Base-by-base conservation (phyloP, 1,140 invertebrate genomes). In the Papilio machaon region DNA sequence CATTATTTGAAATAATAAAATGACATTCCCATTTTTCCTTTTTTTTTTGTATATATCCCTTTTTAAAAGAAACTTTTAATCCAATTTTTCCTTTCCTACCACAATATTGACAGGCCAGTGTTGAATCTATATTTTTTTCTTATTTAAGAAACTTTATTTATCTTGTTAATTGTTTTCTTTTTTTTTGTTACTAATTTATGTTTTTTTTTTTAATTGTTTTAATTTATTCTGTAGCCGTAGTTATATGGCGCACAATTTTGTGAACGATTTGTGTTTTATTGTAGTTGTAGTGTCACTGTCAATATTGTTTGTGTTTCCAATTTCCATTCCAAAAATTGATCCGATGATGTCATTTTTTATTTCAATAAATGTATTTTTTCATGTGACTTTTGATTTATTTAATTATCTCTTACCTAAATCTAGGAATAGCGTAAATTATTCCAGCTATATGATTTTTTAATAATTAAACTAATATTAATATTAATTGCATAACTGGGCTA, bases 81-180 rank as follows among this genome's bases (percentile, higher is more conserved):
- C 80, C 58, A n/a, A 80, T 83, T 73, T 73, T 80, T 64, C 87
- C 85, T 35, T 73, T 87, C 89, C 88, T 52, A 73, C 83, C 84
- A 89, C 93, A 94, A 94, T 94, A 94, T 94, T 94, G 93, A 94
- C 93, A 94, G 93, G 84, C 93, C 92, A 92, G 93, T 94, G 93
- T 94, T 94, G 93, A 91, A 89, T 90, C 89, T 91, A 89, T 87
- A 85, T 85, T 83, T 88, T 82, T 82, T 85, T 85, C 84, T 88
- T 86, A 87, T 89, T 89, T 88, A 86, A 89, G 88, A 91, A 89
- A 88, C 88, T 94, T 92, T 94, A 93, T 92, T 92, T 88, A 90
- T 90, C 85, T 91, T 91, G 88, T 93, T 92, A 83, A 89, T 83
- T 83, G 85, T 85, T 90, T 91, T 30, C 23, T 30, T 30, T 87